phyloP scores from a whole-genome alignment of 2,888 invertebrate species.

The Cephus nigrinus region DNA sequence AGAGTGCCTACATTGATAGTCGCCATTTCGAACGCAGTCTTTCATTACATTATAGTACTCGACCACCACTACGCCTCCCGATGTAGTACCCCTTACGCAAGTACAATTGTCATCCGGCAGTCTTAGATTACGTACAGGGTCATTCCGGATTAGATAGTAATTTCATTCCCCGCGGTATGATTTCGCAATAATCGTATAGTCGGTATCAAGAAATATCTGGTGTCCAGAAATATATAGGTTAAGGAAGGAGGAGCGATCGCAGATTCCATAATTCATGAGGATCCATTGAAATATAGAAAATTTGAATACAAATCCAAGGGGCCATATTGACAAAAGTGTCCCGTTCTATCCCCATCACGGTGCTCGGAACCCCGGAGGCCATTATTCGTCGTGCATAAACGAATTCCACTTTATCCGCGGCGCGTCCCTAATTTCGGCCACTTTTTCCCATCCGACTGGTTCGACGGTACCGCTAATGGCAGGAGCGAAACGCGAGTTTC shows the following conservation, averaged over 20 bases:
- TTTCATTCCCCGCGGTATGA: background rate
- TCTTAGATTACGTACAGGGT: background rate
- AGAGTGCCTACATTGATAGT: background rate
- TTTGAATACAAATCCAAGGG: background rate
- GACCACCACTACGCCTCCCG: background rate
- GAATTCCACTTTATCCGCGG: slow-evolving; percentile 44
- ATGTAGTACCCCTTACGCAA: background rate
- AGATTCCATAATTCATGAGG: background rate
- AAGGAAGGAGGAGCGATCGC: background rate
- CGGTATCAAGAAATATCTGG: background rate
- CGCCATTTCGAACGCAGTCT: background rate
- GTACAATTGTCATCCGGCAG: background rate
- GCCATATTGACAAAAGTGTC: background rate
- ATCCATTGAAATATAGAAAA: background rate
- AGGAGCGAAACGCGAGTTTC: slow-evolving; percentile 2
- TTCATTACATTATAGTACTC: background rate
- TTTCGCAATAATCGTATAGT: background rate
- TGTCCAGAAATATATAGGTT: background rate
- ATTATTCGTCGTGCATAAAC: slow-evolving; percentile 9
- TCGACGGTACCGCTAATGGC: slow-evolving; percentile 22
- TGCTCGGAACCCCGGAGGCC: background rate
- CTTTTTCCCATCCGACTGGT: slow-evolving; percentile 23
- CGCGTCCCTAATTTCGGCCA: slow-evolving; percentile 40
- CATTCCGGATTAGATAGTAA: background rate
- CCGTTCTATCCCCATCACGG: background rate